phyloP scores from a whole-genome alignment of 2,888 invertebrate species.

The Hypomecis atomaria region DNA sequence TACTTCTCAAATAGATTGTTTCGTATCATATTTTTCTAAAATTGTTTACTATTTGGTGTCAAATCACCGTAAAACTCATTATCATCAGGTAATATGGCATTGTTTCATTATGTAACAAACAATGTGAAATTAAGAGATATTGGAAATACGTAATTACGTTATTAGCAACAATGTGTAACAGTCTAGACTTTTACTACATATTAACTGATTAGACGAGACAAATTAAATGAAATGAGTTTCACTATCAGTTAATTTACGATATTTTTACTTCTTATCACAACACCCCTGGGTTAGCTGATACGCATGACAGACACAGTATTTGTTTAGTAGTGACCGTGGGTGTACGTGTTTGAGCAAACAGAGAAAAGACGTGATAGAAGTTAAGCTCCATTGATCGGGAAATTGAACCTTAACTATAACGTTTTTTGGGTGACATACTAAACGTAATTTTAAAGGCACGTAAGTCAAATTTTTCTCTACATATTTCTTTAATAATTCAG shows the following conservation, averaged over 20 bases:
- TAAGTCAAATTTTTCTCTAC: background rate
- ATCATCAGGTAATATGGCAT: background rate
- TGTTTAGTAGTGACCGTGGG: slow-evolving; percentile 33
- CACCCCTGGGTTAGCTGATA: slow-evolving; percentile 22
- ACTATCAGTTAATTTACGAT: slow-evolving; percentile 21
- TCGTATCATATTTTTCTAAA: too few species aligned
- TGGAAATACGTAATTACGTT: background rate
- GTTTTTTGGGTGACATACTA: background rate
- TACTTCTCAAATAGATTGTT: too few species aligned
- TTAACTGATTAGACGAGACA: slow-evolving; percentile 10
- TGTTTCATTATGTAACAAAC: background rate
- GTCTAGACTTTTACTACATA: slow-evolving; percentile 2
- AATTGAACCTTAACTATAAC: background rate
- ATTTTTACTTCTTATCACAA: slow-evolving; percentile 27
- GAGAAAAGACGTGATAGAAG: slow-evolving; percentile 12
- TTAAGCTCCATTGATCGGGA: background rate
- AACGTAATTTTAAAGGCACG: background rate
- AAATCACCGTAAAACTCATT: too few species aligned
- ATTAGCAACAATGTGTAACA: slow-evolving; percentile 1
- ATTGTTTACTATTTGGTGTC: too few species aligned
- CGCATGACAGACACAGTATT: slow-evolving; percentile 36
- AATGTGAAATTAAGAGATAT: background rate
- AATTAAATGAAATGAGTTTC: slow-evolving; percentile 26
- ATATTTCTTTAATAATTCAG: too few species aligned
- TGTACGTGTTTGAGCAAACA: slow-evolving; percentile 31